Conservation (phyloP, 2,888 invertebrate species). For the Psylliodes chrysocephalus region DNA sequence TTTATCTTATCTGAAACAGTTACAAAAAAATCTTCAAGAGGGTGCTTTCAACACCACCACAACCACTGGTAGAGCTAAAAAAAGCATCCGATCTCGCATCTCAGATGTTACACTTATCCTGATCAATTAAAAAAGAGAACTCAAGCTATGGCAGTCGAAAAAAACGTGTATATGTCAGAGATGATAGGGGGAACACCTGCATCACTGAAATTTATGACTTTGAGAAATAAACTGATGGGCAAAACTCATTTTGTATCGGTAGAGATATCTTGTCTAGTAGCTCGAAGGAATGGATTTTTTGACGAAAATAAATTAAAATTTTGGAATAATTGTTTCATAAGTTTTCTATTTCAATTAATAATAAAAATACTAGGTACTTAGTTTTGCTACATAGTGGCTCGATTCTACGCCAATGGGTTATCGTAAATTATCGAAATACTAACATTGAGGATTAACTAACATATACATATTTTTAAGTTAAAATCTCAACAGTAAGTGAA, state of each 20-base stretch:
- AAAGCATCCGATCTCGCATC: conserved; percentile 30
- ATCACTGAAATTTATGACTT: conserved; percentile 27
- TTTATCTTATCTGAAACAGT: conserved; percentile 48
- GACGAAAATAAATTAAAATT: too few species aligned
- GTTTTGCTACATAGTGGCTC: too few species aligned
- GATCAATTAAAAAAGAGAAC: conserved; percentile 36
- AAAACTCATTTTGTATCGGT: conserved; percentile 2
- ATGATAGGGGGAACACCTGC: conserved; percentile 34
- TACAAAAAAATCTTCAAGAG: conserved; percentile 46
- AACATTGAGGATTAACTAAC: too few species aligned
- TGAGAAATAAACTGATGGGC: conserved; percentile 18
- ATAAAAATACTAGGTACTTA: too few species aligned
- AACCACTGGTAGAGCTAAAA: conserved; percentile 41
- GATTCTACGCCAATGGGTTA: neutral
- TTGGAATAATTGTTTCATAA: too few species aligned
- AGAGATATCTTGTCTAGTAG: neutral
- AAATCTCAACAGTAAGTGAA: neutral
- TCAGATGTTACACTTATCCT: conserved; percentile 26
- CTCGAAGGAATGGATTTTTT: neutral
- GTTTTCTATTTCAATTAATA: too few species aligned
- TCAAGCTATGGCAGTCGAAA: conserved; percentile 20
- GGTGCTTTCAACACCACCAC: conserved; percentile 46
- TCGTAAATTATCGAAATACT: too few species aligned
- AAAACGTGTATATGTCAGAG: conserved; percentile 37
- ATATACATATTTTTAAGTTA: too few species aligned